These are phyloP conservation scores for Antheraea mylitta DNA, from an alignment of 1,140 invertebrate species.

Conservation along the genomic window DNA sequence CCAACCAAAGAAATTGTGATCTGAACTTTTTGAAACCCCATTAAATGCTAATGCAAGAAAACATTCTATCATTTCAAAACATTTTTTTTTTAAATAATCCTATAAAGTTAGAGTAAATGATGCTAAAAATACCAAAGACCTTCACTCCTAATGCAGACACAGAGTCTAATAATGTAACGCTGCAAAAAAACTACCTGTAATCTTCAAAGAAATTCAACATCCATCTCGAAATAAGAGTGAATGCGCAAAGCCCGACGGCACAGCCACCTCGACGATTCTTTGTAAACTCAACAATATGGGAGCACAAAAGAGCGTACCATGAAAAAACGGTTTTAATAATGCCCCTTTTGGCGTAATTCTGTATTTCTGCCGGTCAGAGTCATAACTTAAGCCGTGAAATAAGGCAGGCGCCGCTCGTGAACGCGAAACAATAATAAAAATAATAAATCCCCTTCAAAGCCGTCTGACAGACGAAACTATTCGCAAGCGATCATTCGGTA, in stretches of 20 bases:
- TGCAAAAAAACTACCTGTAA: neutral
- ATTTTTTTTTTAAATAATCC: too few relatives aligned
- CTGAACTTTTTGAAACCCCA: too few relatives aligned
- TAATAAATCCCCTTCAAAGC: constrained; percentile 75
- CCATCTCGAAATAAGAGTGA: constrained; percentile 13
- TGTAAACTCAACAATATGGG: constrained; percentile 18
- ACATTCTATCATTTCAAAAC: too few relatives aligned
- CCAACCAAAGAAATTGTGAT: too few relatives aligned
- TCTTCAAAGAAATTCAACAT: constrained; percentile 3
- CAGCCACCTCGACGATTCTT: constrained; percentile 12
- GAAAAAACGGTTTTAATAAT: constrained; percentile 28
- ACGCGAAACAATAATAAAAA: constrained; percentile 73
- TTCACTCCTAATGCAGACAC: neutral
- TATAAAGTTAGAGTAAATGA: too few relatives aligned
- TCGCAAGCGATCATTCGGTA: constrained; percentile 44
- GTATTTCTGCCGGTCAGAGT: constrained; percentile 25
- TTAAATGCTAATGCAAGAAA: too few relatives aligned
- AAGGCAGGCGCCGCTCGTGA: constrained; percentile 38
- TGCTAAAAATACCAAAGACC: neutral
- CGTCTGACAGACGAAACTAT: constrained; percentile 73
- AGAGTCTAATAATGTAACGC: neutral
- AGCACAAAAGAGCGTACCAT: constrained; percentile 6
- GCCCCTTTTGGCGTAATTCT: constrained; percentile 22
- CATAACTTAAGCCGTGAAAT: constrained; percentile 51
- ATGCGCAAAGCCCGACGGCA: constrained; percentile 15